A percentile compares a stretch with the other conserved stretches of the same genome.
phyloP scores from a whole-genome alignment of 64 coral and sea anemone genomes.

The Actinia equina region DNA sequence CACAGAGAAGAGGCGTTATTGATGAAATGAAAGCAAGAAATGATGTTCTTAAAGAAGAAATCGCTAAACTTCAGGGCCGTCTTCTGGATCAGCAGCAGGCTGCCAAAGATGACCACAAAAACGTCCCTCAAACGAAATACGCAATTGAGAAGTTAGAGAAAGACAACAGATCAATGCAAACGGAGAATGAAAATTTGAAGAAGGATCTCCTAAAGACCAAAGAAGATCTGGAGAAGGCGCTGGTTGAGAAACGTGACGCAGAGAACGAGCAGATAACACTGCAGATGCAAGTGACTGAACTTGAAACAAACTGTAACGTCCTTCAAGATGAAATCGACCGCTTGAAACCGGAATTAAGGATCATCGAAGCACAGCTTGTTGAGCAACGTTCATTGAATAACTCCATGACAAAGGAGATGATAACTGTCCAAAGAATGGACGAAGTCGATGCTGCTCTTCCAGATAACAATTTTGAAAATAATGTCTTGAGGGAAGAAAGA shows the following conservation, averaged over 20 bases:
- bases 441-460: slow-evolving; percentile 43
- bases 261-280: slow-evolving; percentile 63
- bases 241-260: slow-evolving; percentile 46
- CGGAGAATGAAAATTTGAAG: slow-evolving; percentile 56
- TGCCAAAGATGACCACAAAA: slow-evolving; percentile 42
- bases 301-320: slow-evolving; percentile 64
- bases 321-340: slow-evolving; percentile 84
- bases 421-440: slow-evolving; percentile 17
- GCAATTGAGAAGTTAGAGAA: slow-evolving; percentile 54
- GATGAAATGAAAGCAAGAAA: slow-evolving; percentile 86
- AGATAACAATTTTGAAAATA: slow-evolving; percentile 60
- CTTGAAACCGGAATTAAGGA: slow-evolving; percentile 53
- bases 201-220: slow-evolving; percentile 35
- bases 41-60: slow-evolving; percentile 83
- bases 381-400: slow-evolving; percentile 61
- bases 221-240: slow-evolving; percentile 56
- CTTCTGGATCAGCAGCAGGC: slow-evolving; percentile 72
- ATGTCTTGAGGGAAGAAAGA: slow-evolving; percentile 69
- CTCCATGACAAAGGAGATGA: slow-evolving; percentile 47
- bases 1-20: slow-evolving; percentile 74
- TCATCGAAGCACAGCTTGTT: slow-evolving; percentile 49
- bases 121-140: slow-evolving; percentile 60
- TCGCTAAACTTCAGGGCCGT: slow-evolving; percentile 66
- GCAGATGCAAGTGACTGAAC: slow-evolving; percentile 60
- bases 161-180: slow-evolving; percentile 49